These are phyloP conservation scores for Dendrocincla fuliginosa DNA, from an alignment of 2,797 vertebrate genomes.

Conservation along the genomic window DNA sequence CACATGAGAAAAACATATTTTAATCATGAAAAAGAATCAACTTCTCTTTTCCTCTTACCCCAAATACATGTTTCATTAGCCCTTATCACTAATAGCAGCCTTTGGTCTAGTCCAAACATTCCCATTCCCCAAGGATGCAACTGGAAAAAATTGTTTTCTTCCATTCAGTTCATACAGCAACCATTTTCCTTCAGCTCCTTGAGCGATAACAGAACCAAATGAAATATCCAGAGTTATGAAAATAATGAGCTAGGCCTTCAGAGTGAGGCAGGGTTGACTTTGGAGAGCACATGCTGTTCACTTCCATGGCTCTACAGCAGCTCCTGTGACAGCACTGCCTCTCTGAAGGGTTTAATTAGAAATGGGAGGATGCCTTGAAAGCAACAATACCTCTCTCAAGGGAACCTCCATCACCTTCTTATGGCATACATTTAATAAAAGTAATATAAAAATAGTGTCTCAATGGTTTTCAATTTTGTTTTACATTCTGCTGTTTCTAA, in stretches of 20 bases:
- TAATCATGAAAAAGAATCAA: background rate
- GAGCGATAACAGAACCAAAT: slow-evolving; percentile 10
- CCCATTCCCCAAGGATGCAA: background rate
- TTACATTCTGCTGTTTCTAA: background rate
- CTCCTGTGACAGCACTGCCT: background rate
- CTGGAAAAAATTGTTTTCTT: background rate
- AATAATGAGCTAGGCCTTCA: background rate
- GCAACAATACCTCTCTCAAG: background rate
- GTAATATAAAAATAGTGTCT: background rate
- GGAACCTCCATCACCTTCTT: background rate
- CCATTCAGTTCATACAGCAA: slow-evolving; percentile 16
- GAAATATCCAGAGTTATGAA: slow-evolving; percentile 21
- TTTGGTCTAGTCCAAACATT: background rate
- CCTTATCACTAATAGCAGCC: background rate
- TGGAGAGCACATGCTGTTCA: background rate
- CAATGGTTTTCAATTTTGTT: background rate
- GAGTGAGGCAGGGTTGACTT: background rate
- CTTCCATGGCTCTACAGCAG: background rate
- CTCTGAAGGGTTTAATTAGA: background rate
- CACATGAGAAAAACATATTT: background rate
- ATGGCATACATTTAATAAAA: background rate
- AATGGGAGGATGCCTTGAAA: background rate
- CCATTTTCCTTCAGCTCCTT: background rate
- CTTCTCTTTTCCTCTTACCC: background rate
- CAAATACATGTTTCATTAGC: background rate